Evolutionary conservation across 1,140 invertebrate genomes (phyloP).

Genomic region (Bombus sylvicola): DNA sequence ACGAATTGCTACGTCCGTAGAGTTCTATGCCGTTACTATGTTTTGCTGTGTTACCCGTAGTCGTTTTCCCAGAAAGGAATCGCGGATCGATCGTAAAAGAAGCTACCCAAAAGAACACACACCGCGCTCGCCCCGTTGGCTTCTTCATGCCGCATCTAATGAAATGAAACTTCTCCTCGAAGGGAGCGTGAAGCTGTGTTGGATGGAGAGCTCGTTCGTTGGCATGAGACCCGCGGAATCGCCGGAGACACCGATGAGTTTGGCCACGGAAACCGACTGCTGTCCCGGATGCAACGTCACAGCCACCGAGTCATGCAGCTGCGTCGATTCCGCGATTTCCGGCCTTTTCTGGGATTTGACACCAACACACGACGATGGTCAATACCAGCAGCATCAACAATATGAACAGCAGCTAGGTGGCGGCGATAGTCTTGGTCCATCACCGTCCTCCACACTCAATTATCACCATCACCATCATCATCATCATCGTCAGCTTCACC

Average conservation of each 20-base stretch:
- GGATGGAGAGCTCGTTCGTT: slow-evolving; percentile 96
- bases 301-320: slow-evolving; percentile 77
- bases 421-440: slow-evolving; percentile 62
- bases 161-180: slow-evolving; percentile 65
- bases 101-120: background rate
- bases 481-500: slow-evolving; percentile 58
- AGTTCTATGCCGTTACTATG: too few relatives aligned
- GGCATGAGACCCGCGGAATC: slow-evolving; percentile 92
- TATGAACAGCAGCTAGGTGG: slow-evolving; percentile 58
- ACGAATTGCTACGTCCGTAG: too few relatives aligned
- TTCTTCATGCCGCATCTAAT: slow-evolving; percentile 23
- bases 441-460: slow-evolving; percentile 62
- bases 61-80: background rate
- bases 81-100: background rate
- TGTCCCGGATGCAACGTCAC: slow-evolving; percentile 76
- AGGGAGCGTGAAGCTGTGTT: slow-evolving; percentile 86
- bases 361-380: slow-evolving; percentile 72
- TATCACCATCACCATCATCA: slow-evolving; percentile 58
- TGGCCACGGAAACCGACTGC: slow-evolving; percentile 83
- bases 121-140: background rate
- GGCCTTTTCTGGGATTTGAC: slow-evolving; percentile 78
- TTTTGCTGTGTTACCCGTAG: background rate
- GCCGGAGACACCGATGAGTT: slow-evolving; percentile 89
- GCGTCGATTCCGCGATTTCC: slow-evolving; percentile 76
- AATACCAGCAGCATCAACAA: slow-evolving; percentile 54